A percentile compares a stretch with the other conserved stretches of the same genome.
Evolutionary conservation across 2,888 invertebrate genomes (phyloP).

Genomic region (Torymus aiolomorphi): DNA sequence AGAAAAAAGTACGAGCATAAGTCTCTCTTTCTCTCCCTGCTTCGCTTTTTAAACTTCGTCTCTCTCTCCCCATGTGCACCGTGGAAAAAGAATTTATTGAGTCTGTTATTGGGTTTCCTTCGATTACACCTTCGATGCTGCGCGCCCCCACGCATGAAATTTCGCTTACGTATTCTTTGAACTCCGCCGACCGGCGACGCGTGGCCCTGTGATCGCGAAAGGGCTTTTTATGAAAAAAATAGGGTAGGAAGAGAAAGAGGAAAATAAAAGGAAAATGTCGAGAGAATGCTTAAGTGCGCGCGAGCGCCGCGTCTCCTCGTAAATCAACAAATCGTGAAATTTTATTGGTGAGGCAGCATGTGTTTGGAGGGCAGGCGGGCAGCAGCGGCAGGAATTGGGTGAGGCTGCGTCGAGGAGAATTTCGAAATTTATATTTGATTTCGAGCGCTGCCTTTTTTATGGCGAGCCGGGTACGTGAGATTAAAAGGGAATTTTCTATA

Average conservation of each 20-base stretch:
- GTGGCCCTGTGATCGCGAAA: slow-evolving; percentile 40
- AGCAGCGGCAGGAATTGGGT: not conserved
- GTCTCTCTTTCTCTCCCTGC: slow-evolving; percentile 34
- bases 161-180: slow-evolving; percentile 57
- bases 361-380: not conserved
- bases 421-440: too few species aligned
- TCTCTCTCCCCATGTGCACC: not conserved
- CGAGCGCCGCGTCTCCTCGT: slow-evolving; percentile 24
- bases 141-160: slow-evolving; percentile 53
- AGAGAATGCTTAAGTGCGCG: slow-evolving; percentile 39
- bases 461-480: too few species aligned
- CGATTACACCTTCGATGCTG: slow-evolving; percentile 55
- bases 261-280: slow-evolving; percentile 29
- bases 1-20: slow-evolving; percentile 11
- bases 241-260: not conserved
- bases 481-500: not conserved
- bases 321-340: slow-evolving; percentile 52
- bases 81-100: slow-evolving; percentile 55
- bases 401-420: not conserved
- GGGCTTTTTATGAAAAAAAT: slow-evolving; percentile 41
- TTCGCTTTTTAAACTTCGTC: slow-evolving; percentile 50
- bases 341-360: slow-evolving; percentile 16
- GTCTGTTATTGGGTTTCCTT: slow-evolving; percentile 59
- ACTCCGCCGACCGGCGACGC: slow-evolving; percentile 12
- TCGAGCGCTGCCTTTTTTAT: too few species aligned